Conservation (phyloP, 2,113 vertebrate genomes). For the Cariama cristata region DNA sequence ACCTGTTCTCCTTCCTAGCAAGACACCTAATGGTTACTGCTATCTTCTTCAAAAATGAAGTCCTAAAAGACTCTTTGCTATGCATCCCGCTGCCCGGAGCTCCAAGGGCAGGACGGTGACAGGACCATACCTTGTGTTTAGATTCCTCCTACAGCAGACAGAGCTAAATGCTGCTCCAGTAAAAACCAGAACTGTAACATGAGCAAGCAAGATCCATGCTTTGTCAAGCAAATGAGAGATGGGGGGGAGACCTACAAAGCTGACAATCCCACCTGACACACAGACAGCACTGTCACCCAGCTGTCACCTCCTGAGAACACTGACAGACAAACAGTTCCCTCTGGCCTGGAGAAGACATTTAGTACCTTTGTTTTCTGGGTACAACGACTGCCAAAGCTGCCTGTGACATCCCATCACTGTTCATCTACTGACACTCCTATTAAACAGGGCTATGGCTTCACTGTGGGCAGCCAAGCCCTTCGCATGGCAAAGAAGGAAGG, state of each 20-base stretch:
- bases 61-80: not conserved
- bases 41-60: not conserved
- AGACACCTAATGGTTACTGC: not conserved
- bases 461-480: not conserved
- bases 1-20: not conserved
- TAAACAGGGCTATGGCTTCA: not conserved
- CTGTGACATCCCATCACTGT: not conserved
- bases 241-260: not conserved
- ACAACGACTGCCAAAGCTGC: not conserved
- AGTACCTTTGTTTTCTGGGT: not conserved
- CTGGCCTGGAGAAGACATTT: not conserved
- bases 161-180: not conserved
- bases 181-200: not conserved
- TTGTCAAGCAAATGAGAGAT: not conserved
- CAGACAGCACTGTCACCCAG: not conserved
- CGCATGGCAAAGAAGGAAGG: not conserved
- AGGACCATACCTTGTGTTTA: not conserved
- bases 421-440: not conserved
- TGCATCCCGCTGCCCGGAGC: not conserved
- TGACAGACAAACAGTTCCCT: not conserved
- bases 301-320: not conserved
- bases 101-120: not conserved
- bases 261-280: not conserved
- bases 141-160: not conserved
- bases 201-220: not conserved